phyloP scores from a whole-genome alignment of 2,797 vertebrate species.

The Adelosebastes latens region DNA sequence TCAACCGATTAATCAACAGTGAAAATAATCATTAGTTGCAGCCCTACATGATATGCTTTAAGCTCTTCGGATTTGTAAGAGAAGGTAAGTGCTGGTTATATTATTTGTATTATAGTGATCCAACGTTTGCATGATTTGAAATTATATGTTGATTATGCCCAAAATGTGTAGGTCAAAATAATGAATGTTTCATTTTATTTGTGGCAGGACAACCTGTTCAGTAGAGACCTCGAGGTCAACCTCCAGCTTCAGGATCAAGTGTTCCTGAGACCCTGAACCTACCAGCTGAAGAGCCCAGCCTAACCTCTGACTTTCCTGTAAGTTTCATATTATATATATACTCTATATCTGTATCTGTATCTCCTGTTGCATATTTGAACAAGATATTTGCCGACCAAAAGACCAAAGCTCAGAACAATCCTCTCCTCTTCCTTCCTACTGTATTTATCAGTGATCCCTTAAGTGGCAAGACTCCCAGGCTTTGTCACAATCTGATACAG shows the following conservation, averaged over 20 bases:
- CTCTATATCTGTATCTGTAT: background rate
- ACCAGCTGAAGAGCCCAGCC: background rate
- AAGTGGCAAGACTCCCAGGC: background rate
- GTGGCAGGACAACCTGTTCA: background rate
- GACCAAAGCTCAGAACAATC: background rate
- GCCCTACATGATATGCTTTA: too few relatives aligned
- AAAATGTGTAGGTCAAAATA: background rate
- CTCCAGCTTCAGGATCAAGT: background rate
- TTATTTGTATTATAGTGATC: background rate
- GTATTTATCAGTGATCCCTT: background rate
- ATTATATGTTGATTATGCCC: background rate
- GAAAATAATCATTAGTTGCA: too few relatives aligned
- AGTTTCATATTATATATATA: background rate
- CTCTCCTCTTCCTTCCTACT: background rate
- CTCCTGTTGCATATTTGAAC: background rate
- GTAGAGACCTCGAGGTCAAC: background rate
- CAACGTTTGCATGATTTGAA: background rate
- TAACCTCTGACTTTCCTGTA: background rate
- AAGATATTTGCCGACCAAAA: background rate
- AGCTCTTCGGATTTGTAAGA: background rate
- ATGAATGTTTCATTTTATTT: background rate
- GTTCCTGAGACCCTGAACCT: background rate
- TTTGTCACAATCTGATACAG: conserved; percentile 2
- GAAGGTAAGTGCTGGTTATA: background rate
- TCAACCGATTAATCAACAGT: too few relatives aligned